phyloP scores from a whole-genome alignment of 1,140 invertebrate genomes.

The Wasmannia auropunctata region DNA sequence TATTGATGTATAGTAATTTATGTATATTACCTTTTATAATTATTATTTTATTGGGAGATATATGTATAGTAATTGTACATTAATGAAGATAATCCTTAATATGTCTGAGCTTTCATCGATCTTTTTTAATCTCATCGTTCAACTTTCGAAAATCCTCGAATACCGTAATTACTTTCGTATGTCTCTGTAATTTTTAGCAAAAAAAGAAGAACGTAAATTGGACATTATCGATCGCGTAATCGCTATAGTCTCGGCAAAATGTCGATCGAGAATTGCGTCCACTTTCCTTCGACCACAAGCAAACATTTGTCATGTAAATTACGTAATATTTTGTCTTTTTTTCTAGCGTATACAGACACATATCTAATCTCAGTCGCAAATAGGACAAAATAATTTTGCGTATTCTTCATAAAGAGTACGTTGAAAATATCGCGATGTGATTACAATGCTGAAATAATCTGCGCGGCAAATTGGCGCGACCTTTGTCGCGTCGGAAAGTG shows the following conservation, averaged over 20 bases:
- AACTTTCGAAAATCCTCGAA: conserved; percentile 8
- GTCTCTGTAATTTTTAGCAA: neutral
- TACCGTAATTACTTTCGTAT: conserved; percentile 16
- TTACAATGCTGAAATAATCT: conserved; percentile 6
- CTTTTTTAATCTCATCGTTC: conserved; percentile 24
- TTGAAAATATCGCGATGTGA: neutral
- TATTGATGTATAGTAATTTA: neutral
- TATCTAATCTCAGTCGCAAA: neutral
- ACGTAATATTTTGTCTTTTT: neutral
- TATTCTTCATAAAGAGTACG: neutral
- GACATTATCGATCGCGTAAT: conserved; percentile 24
- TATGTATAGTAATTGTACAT: no score
- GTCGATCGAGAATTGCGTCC: conserved; percentile 11
- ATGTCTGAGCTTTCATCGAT: neutral
- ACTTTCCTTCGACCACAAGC: neutral
- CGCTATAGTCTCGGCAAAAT: neutral
- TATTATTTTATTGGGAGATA: conserved; percentile 13
- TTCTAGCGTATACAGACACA: no score
- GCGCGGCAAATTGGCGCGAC: neutral
- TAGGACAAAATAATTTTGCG: neutral
- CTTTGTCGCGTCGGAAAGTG: neutral
- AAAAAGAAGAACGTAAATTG: neutral
- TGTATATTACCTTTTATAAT: neutral
- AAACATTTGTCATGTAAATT: conserved; percentile 14
- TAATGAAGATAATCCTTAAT: conserved; percentile 28